Evolutionary conservation across 2,797 vertebrate species (phyloP).

Genomic region (Microchirus variegatus): DNA sequence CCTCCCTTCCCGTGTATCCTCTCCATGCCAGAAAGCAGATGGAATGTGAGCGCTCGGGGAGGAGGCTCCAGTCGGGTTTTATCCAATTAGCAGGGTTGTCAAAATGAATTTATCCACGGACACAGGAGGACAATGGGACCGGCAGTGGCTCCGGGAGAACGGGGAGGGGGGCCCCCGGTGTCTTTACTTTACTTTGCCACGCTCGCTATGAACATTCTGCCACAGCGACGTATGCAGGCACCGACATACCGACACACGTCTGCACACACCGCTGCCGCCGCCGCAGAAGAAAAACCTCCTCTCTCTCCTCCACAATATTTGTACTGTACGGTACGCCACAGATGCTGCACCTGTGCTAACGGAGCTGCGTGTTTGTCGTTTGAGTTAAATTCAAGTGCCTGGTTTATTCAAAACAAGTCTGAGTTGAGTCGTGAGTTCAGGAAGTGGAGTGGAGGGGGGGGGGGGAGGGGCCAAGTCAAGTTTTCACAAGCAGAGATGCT

Average conservation of each 20-base stretch:
- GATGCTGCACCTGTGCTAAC: constrained; percentile 10
- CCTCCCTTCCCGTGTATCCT: constrained; percentile 47
- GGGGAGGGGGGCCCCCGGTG: constrained; percentile 66
- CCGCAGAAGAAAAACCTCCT: not conserved
- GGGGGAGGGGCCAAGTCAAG: not conserved
- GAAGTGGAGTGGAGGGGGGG: no score
- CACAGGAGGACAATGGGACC: constrained; percentile 74
- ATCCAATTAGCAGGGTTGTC: constrained; percentile 99
- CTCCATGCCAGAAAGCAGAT: constrained; percentile 84
- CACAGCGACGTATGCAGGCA: constrained; percentile 57
- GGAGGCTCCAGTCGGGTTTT: constrained; percentile 86
- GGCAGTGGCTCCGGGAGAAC: constrained; percentile 70
- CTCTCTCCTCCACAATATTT: not conserved
- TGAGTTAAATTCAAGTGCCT: constrained; percentile 1
- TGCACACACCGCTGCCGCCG: no score
- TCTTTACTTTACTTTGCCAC: constrained; percentile 73
- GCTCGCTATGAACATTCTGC: constrained; percentile 79
- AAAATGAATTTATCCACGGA: constrained; percentile 95
- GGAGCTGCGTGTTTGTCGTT: constrained; percentile 1
- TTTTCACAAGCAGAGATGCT: not conserved
- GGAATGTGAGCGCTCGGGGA: constrained; percentile 88
- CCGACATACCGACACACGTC: constrained; percentile 60
- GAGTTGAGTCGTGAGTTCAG: constrained; percentile 3
- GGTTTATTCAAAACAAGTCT: constrained; percentile 1
- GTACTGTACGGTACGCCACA: not conserved